phyloP scores from a whole-genome alignment of 2,888 invertebrate species.

The Auanema freiburgensis region DNA sequence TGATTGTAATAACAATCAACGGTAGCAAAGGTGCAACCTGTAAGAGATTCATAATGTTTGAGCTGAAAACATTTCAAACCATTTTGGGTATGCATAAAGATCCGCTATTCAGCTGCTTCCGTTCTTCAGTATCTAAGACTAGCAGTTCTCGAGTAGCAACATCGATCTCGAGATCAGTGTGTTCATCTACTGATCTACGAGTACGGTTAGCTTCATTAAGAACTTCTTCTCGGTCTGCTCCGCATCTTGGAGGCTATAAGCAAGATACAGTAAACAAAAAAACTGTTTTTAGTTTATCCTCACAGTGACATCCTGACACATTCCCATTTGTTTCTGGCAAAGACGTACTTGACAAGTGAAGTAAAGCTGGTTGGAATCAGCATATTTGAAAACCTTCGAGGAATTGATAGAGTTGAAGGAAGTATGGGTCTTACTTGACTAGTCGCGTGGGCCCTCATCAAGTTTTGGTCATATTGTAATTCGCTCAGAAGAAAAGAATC shows the following conservation, averaged over 20 bases:
- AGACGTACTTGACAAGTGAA: constrained; percentile 63
- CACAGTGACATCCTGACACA: constrained; percentile 62
- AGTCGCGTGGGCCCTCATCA: constrained; percentile 61
- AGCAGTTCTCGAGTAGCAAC: constrained; percentile 58
- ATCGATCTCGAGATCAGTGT: constrained; percentile 45
- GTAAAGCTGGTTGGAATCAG: constrained; percentile 62
- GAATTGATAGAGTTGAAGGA: too few species aligned
- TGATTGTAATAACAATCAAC: constrained; percentile 38
- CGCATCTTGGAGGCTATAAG: constrained; percentile 53
- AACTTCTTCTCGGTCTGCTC: constrained; percentile 19
- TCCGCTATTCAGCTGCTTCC: constrained; percentile 19
- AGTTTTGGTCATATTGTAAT: constrained; percentile 51
- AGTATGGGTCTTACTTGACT: constrained; percentile 37
- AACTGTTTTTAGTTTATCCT: constrained; percentile 14
- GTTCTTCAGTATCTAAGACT: constrained; percentile 54
- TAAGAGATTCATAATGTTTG: neutral
- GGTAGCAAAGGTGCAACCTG: constrained; percentile 39
- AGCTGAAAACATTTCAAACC: constrained; percentile 9
- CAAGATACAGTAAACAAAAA: neutral
- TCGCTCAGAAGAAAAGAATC: constrained; percentile 55
- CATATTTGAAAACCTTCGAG: constrained; percentile 63
- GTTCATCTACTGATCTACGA: constrained; percentile 3
- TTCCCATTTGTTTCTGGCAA: constrained; percentile 63
- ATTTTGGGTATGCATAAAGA: constrained; percentile 16
- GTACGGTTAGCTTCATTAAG: constrained; percentile 11